A percentile compares a stretch with the other conserved stretches of the same genome.
Conservation (phyloP, 2,888 invertebrate genomes). For the Brachyptera risi region DNA sequence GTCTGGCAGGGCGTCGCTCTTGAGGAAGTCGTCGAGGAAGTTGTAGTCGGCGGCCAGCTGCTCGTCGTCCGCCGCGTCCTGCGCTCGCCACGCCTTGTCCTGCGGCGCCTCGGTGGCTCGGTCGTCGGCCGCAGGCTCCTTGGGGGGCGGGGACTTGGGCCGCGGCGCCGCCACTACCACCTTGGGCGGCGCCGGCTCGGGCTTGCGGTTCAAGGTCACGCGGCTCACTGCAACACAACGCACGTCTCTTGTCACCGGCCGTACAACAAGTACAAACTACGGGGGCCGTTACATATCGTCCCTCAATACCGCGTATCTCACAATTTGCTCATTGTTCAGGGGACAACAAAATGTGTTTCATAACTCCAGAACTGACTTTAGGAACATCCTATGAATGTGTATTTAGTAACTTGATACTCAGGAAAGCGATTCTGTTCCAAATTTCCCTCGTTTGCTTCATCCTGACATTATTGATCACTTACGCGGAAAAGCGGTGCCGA, state of each 20-base stretch:
- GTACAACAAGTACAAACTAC: neutral
- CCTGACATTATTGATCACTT: too few species aligned
- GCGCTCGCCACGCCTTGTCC: neutral
- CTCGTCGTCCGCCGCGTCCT: neutral
- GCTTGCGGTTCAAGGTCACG: neutral
- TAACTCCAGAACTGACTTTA: too few species aligned
- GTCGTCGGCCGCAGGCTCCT: neutral
- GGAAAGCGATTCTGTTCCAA: too few species aligned
- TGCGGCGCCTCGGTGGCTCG: neutral
- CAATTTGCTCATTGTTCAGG: too few species aligned
- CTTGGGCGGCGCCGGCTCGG: neutral
- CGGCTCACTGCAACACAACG: neutral
- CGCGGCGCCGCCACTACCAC: neutral
- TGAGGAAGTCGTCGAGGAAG: constrained; percentile 74
- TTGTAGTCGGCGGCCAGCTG: constrained; percentile 55
- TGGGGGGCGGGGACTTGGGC: neutral
- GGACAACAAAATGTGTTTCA: too few species aligned
- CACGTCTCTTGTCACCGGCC: neutral
- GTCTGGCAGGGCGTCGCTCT: constrained; percentile 71
- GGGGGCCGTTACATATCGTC: too few species aligned
- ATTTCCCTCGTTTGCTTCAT: too few species aligned
- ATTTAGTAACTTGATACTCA: too few species aligned
- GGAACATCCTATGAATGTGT: too few species aligned
- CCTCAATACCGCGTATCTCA: too few species aligned
- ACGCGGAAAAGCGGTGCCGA: too few species aligned